Evolutionary conservation across 2,888 invertebrate genomes (phyloP), one percentile per base, ranked within the genome.

Genomic region (Rhynchonema sp.): DNA sequence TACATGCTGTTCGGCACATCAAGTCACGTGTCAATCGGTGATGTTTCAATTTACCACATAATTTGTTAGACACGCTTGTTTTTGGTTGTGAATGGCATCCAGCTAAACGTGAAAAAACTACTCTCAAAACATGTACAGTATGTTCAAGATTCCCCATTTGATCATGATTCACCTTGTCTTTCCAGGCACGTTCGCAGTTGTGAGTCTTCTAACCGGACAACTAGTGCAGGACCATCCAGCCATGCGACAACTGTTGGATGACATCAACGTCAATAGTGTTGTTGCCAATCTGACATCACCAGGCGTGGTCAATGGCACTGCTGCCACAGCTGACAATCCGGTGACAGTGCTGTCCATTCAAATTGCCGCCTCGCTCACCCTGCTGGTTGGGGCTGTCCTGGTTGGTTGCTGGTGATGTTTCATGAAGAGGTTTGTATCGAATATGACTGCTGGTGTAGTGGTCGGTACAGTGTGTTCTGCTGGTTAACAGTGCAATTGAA

Each of bases 1-100:
- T 92, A 92, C 74, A 82, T 85, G 65, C 74, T 89, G 63, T 82
- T 91, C 66, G 90, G 90, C 58, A 87, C 89, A 0, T 89, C 90
- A 0, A 82, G 82, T 59, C 91, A 92, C 71, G 82, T 87, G 46
- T 91, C 90, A 1, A 84, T 90, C 79, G 90, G 85, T 63, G 17
- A 13, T 38, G 6, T 38, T 38, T 38, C 38, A 17, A 13, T 38
- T 38, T 38, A 13, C 9, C 6, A 38, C 6, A 38, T 38, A 38
- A 38, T 17, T 13, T 13, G 38, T 38, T 38, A 38, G 9, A 38
- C 38, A 13, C 17, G 38, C 17, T 38, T 38, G 38, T 38, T 38
- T 38, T 38, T 38, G 17, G 38, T 17, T 13, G 17, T 13, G 17
- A 38, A 38, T 17, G 17, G 17, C 38, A 38, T 13, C 38, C 6